Base-by-base conservation (phyloP, 2,888 invertebrate genomes). In the Sesia apiformis region DNA sequence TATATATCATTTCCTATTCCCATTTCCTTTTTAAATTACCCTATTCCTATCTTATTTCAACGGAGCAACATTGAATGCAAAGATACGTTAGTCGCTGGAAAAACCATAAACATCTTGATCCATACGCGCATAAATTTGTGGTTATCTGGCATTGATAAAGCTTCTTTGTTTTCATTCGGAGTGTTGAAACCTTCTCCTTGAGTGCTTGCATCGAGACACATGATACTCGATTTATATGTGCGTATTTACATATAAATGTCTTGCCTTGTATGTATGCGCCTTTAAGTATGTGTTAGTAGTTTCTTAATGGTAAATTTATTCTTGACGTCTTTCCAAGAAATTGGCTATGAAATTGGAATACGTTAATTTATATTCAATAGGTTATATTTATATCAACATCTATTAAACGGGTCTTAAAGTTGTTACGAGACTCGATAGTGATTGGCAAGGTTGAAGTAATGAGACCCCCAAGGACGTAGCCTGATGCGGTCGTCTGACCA, bases 111-210 rank as follows among this genome's bases (percentile, higher is more conserved):
- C n/a, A 46, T 46, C 8, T 8, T 46, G 8, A 23, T 46, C 7
- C 46, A 4, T n/a, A n/a, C 23, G 46, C 46, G 7, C 46, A 46
- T 50, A 50, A 38, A 50, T 38, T 50, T 52, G 53, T 52, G 52
- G 55, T 62, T 69, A 69, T 69, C 65, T 67, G 63, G 60, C 68
- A 68, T 65, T 70, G 69, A 71, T 69, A 64, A 60, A 63, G 62
- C 56, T 60, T 60, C 63, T 65, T 63, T 62, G 64, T 65, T 52
- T 51, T 56, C 55, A 60, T 58, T 60, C 57, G 55, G 57, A 55
- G 52, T 52, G 40, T 60, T 57, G 60, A 60, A 65, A 64, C 55
- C 56, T 58, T 60, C 58, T 66, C 59, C 62, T 63, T 63, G 60
- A 59, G 52, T 51, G 49, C 46, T 50, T 50, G 38, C 50, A 50